Conservation (phyloP, 2,113 vertebrate genomes). For the Heterocephalus glaber region DNA sequence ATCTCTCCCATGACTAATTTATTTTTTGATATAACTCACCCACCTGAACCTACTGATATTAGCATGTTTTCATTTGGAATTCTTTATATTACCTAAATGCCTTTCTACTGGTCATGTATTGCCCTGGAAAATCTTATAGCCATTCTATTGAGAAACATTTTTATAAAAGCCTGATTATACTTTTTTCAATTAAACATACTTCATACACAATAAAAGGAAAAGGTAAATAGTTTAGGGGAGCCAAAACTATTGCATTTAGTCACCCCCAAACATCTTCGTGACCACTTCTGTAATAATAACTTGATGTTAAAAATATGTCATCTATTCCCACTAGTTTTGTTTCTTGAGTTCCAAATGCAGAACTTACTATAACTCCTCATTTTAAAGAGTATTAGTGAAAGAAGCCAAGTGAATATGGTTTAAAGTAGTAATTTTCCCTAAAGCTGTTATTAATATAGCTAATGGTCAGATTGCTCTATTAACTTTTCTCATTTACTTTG, state of each 20-base stretch:
- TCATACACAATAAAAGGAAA: conserved; percentile 52
- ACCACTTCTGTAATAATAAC: conserved; percentile 43
- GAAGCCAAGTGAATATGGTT: conserved; percentile 78
- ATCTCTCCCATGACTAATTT: conserved; percentile 17
- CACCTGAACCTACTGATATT: background rate
- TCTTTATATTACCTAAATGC: background rate
- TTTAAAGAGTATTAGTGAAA: conserved; percentile 78
- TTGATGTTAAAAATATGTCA: background rate
- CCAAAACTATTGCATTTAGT: conserved; percentile 69
- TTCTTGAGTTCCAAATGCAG: conserved; percentile 47
- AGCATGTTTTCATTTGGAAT: conserved; percentile 30
- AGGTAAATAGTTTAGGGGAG: conserved; percentile 66
- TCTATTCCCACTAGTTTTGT: background rate
- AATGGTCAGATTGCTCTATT: conserved; percentile 78
- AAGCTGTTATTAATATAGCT: conserved; percentile 77
- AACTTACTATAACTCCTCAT: conserved; percentile 63
- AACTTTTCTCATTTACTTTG: conserved; percentile 79
- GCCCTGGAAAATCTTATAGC: background rate
- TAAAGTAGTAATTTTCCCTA: conserved; percentile 77
- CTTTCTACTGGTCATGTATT: background rate
- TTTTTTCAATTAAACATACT: conserved; percentile 56
- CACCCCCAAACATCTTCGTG: conserved; percentile 75
- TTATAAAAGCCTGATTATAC: conserved; percentile 48
- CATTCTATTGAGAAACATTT: conserved; percentile 10
- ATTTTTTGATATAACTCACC: conserved; percentile 26